Evolutionary conservation across 2,797 vertebrate species (phyloP).

Genomic region (Varecia variegata): DNA sequence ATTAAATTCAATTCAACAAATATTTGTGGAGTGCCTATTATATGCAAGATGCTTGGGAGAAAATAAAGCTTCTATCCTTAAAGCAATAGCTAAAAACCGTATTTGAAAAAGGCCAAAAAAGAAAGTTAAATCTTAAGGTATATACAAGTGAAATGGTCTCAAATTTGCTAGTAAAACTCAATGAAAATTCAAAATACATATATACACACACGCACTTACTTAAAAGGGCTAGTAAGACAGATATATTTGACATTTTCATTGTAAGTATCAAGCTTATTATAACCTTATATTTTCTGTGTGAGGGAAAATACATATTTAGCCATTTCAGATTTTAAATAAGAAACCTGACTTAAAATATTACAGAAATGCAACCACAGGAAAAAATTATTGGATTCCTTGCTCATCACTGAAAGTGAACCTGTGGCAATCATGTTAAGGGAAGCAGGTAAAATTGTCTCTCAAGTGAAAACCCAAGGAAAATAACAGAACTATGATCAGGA

Average conservation of each 20-base stretch:
- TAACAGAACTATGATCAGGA: not conserved
- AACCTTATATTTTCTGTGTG: not conserved
- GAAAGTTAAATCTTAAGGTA: not conserved
- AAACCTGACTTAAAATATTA: not conserved
- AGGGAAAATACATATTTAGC: not conserved
- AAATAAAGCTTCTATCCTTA: slow-evolving; percentile 18
- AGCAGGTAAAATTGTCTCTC: not conserved
- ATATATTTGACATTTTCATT: not conserved
- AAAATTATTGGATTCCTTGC: not conserved
- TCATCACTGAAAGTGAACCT: not conserved
- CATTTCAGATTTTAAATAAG: not conserved
- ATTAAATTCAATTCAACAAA: slow-evolving; percentile 17
- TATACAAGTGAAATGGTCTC: not conserved
- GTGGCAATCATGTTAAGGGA: not conserved
- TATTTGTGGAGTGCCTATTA: not conserved
- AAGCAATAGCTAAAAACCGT: not conserved
- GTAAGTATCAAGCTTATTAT: not conserved
- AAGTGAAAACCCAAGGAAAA: not conserved
- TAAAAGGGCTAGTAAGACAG: not conserved
- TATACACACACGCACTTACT: not conserved
- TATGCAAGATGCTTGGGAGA: not conserved
- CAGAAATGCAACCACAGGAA: not conserved
- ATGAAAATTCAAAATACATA: not conserved
- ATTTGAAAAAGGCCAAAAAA: not conserved
- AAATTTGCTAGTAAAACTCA: not conserved